Evolutionary conservation across 2,797 vertebrate species (phyloP), one percentile per base, ranked within the genome.

Genomic region (Margarornis squamiger): DNA sequence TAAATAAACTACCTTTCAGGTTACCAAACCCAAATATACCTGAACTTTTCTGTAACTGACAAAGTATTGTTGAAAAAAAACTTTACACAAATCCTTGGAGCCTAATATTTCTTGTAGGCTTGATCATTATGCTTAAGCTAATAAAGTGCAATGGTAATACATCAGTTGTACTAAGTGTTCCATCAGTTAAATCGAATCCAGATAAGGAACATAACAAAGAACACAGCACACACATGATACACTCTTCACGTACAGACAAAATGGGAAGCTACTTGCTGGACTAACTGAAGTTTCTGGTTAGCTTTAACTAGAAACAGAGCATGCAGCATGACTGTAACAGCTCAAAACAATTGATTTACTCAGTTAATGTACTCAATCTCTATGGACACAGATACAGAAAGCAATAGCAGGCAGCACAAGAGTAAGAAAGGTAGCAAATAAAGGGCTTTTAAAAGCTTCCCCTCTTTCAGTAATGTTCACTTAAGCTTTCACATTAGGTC

Each of bases 381-480:
- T 80, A 26, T 39, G 41, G 65, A 67, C 52, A 91, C 21, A 75
- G 32, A 43, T 45, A 80, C 15, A 86, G 61, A 91, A 94, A 57
- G 81, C 63, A 91, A 70, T 6, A 14, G 38, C 1, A 93, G 54
- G 63, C 9, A 67, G 67, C 10, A 57, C 3, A 67, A 61, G 41
- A 71, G 72, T 7, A 46, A 94, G 63, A 91, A 85, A 91, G 54
- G 45, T 14, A 77, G 65, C 72, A 92, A 90, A 88, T 32, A 67
- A 52, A 92, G 90, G 27, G 41, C 61, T 93, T 96, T 88, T 88
- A 91, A 79, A 34, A 80, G 57, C 75, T 91, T 91, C 68, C 57
- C 4, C 32, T 73, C 36, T 85, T 81, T 54, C 78, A 83, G n/a
- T 57, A 90, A 91, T 9, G 38, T 19, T 76, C 91, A 82, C 52